Conservation (phyloP, 1,140 invertebrate species). For the Himalopsyche phryganea region DNA sequence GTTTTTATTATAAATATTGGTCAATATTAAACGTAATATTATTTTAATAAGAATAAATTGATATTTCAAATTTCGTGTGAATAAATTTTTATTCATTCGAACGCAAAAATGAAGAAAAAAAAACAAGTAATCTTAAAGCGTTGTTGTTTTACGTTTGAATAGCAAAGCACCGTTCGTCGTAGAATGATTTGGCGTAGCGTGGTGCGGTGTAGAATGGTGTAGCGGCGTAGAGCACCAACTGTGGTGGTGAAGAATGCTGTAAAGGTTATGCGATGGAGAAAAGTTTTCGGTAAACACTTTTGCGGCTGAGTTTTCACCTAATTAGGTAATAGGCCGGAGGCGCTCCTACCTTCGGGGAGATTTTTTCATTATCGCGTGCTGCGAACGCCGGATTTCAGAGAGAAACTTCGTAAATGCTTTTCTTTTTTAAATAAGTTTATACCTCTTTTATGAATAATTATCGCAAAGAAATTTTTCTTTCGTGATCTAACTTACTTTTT, state of each 20-base stretch:
- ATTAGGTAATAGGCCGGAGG: constrained; percentile 27
- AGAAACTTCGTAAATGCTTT: constrained; percentile 27
- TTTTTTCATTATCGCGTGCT: constrained; percentile 28
- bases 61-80: no score
- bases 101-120: not conserved
- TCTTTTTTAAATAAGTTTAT: not conserved
- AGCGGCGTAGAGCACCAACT: no score
- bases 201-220: no score
- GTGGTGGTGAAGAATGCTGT: not conserved
- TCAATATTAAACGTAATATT: no score
- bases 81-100: no score
- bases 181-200: no score
- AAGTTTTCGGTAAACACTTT: constrained; percentile 27
- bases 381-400: constrained; percentile 10
- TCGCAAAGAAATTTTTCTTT: no score
- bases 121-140: not conserved
- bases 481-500: no score
- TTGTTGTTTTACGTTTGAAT: not conserved
- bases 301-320: constrained; percentile 29
- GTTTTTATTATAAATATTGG: no score
- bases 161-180: no score
- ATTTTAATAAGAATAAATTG: no score
- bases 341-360: constrained; percentile 14
- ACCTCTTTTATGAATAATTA: not conserved
- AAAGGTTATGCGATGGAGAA: constrained; percentile 3